Evolutionary conservation across 2,888 invertebrate species (phyloP).

Genomic region (Blastobasis adustella): DNA sequence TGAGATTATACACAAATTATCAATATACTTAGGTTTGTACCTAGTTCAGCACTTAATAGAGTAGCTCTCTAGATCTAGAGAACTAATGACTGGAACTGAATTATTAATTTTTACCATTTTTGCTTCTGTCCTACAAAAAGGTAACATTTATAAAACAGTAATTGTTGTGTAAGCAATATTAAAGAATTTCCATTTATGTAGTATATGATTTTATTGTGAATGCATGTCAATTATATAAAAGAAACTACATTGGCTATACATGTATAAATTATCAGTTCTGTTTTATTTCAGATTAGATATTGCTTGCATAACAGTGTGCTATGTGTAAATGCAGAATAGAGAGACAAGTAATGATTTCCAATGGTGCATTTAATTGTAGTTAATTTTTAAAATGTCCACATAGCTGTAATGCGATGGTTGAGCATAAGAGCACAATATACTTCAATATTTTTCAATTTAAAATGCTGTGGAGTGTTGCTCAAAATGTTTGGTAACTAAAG

Average conservation of each 20-base stretch:
- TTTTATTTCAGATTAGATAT: slow-evolving; percentile 48
- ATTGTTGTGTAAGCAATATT: slow-evolving; percentile 58
- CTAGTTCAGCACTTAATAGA: slow-evolving; percentile 23
- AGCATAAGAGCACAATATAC: slow-evolving; percentile 58
- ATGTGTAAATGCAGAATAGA: slow-evolving; percentile 30
- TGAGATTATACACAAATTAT: slow-evolving; percentile 35
- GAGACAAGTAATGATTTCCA: slow-evolving; percentile 37
- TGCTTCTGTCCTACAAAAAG: slow-evolving; percentile 13
- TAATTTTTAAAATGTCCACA: slow-evolving; percentile 66
- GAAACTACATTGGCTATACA: slow-evolving; percentile 14
- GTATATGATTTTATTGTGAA: slow-evolving; percentile 19
- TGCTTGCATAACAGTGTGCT: slow-evolving; percentile 55
- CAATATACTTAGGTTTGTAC: slow-evolving; percentile 43
- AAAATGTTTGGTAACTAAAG: slow-evolving; percentile 32
- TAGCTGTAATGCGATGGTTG: slow-evolving; percentile 61
- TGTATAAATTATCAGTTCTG: slow-evolving; percentile 25
- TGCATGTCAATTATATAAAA: slow-evolving; percentile 53
- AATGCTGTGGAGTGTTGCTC: slow-evolving; percentile 53
- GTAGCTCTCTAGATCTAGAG: slow-evolving; percentile 28
- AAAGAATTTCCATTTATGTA: slow-evolving; percentile 18
- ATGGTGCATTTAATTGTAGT: slow-evolving; percentile 73
- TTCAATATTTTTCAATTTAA: slow-evolving; percentile 50
- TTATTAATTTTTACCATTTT: slow-evolving; percentile 31
- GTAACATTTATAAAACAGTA: slow-evolving; percentile 20
- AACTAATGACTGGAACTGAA: slow-evolving; percentile 22